Conservation (phyloP, 2,888 invertebrate species). For the Elaeidobius kamerunicus region DNA sequence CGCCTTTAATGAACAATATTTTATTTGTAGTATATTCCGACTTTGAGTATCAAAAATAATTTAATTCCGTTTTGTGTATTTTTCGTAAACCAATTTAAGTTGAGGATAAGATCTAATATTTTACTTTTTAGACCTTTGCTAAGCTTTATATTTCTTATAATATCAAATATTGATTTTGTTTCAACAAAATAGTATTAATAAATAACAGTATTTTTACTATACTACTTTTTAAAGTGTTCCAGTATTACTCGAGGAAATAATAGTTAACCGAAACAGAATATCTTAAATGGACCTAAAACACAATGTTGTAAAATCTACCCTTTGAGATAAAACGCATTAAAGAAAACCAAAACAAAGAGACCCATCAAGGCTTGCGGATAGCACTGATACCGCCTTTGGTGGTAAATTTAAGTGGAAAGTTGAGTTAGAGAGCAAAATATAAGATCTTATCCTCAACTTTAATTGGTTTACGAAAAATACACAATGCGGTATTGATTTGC, state of each 20-base stretch:
- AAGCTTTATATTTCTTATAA: too few species aligned
- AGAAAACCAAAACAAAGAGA: conserved; percentile 47
- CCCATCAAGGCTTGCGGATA: conserved; percentile 39
- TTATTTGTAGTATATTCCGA: too few species aligned
- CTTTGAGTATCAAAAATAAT: too few species aligned
- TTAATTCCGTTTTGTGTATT: conserved; percentile 22
- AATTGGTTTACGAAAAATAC: conserved; percentile 31
- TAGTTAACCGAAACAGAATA: neutral
- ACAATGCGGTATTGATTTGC: conserved; percentile 18
- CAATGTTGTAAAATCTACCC: conserved; percentile 11
- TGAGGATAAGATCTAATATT: conserved; percentile 25
- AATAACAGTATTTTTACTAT: too few species aligned
- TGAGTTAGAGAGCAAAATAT: conserved; percentile 32
- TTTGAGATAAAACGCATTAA: conserved; percentile 36
- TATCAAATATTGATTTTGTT: too few species aligned
- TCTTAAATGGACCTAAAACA: conserved; percentile 12
- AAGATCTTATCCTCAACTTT: conserved; percentile 27
- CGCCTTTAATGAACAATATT: too few species aligned
- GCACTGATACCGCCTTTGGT: conserved; percentile 40
- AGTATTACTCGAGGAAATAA: too few species aligned
- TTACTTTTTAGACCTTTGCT: conserved; percentile 19
- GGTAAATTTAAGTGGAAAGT: conserved; percentile 49
- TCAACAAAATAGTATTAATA: too few species aligned
- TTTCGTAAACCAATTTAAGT: conserved; percentile 31
- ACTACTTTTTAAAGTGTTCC: too few species aligned